Evolutionary conservation across 2,113 vertebrate species (phyloP), one percentile per base, ranked within the genome.

Genomic region (Brevimyrus niger): DNA sequence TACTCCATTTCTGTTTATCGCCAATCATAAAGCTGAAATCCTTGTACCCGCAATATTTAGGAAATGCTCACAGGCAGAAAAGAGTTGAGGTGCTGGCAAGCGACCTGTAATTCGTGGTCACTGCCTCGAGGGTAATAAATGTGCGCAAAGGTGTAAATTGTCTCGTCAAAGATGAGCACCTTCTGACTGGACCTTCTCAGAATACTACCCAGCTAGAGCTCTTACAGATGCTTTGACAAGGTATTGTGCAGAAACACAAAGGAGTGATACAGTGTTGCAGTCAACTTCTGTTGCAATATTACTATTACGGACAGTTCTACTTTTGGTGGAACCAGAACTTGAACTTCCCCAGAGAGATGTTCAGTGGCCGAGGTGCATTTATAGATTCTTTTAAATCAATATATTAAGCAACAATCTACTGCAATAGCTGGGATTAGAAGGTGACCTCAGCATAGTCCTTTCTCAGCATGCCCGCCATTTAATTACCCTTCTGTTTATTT

Each of bases 61-160:
- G 42, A 83, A 83, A 83, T 10, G 38, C 38, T 21, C 21, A 47
- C 38, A 35, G 85, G 46, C 85, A 86, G 85, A 53, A 86, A 53
- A 21, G 8, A 86, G 85, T 15, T 51, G n/a, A 86, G 50, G 1
- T 23, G 3, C 88, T 90, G 93, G 91, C 92, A 92, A 92, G 94
- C 94, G 93, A 94, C 94, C 93, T 94, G 94, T 92, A 93, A 91
- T 92, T 89, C 89, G 90, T 88, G 86, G 85, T 55, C 85, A 86
- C 27, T 51, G 13, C 27, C 85, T 86, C 1, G 13, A 86, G 27
- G 50, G 85, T 53, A 46, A 85, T 23, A 10, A 13, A 50, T 31
- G 19, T 1, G 53, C 31, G n/a, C 27, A 27, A 86, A 27, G 47
- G 8, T 15, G 53, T 27, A 31, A 35, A 31, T 31, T 51, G 48